Evolutionary conservation across 2,113 vertebrate species (phyloP).

Genomic region (Todiramphus chloris): DNA sequence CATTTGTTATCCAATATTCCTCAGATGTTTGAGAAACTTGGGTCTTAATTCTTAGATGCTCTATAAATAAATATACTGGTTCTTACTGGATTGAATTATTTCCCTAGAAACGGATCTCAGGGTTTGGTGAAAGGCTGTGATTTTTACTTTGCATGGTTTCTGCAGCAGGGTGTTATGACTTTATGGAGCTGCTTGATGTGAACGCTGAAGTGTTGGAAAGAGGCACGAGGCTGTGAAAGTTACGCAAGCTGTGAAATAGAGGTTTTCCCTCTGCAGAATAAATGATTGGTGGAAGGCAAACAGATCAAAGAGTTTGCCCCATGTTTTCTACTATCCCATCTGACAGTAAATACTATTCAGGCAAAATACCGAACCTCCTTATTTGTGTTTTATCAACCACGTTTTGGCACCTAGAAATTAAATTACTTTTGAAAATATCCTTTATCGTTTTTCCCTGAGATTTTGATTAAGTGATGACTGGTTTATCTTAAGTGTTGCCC

Average conservation of each 20-base stretch:
- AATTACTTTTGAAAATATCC: neutral
- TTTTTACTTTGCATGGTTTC: neutral
- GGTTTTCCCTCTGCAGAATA: neutral
- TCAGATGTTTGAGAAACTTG: neutral
- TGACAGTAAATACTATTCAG: neutral
- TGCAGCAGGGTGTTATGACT: neutral
- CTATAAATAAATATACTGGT: neutral
- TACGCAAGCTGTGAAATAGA: neutral
- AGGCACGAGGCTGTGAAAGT: fast-evolving
- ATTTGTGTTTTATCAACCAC: neutral
- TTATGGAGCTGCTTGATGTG: neutral
- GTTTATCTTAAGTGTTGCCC: neutral
- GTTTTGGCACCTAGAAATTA: neutral
- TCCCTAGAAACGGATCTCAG: neutral
- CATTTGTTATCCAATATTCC: neutral
- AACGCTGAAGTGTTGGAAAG: neutral
- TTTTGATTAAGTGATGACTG: neutral
- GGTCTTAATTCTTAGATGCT: neutral
- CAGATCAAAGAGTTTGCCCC: neutral
- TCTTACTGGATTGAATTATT: neutral
- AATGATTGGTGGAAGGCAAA: neutral
- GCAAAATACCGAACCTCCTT: neutral
- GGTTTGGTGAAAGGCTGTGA: neutral
- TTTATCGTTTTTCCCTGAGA: neutral
- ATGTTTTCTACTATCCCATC: neutral